Conservation (phyloP, 1,140 invertebrate genomes). For the Tetramorium alpestre region DNA sequence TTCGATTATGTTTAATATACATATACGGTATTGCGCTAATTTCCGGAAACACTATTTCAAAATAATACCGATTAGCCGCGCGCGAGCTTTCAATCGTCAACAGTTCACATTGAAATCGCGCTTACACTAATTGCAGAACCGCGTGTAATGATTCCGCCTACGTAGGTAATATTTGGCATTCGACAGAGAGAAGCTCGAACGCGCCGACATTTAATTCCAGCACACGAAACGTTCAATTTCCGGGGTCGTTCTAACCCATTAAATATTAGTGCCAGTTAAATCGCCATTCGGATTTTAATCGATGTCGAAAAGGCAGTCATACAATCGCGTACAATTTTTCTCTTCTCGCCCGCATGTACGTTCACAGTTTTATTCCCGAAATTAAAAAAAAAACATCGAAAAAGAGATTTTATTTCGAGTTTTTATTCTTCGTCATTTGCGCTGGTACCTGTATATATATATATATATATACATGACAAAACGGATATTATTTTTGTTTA, state of each 20-base stretch:
- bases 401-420: not conserved
- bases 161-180: conserved; percentile 17
- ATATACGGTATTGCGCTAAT: not conserved
- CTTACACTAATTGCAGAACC: conserved; percentile 30
- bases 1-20: not conserved
- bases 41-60: not conserved
- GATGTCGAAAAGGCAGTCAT: conserved; percentile 1
- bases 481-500: not conserved
- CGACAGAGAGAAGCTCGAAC: conserved; percentile 14
- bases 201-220: conserved; percentile 26
- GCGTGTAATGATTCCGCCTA: conserved; percentile 34
- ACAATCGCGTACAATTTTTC: not conserved
- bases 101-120: conserved; percentile 25
- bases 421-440: not conserved
- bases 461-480: not conserved
- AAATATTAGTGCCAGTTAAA: conserved; percentile 54
- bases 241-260: conserved; percentile 44
- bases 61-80: not conserved
- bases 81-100: not conserved
- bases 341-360: not conserved
- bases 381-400: not conserved
- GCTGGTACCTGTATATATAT: no score
- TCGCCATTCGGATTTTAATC: conserved; percentile 40
- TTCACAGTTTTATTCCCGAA: conserved; percentile 12
- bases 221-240: conserved; percentile 46